Evolutionary conservation across 2,888 invertebrate species (phyloP), one percentile per base, ranked within the genome.

Genomic region (Oegoconia quadripuncta): DNA sequence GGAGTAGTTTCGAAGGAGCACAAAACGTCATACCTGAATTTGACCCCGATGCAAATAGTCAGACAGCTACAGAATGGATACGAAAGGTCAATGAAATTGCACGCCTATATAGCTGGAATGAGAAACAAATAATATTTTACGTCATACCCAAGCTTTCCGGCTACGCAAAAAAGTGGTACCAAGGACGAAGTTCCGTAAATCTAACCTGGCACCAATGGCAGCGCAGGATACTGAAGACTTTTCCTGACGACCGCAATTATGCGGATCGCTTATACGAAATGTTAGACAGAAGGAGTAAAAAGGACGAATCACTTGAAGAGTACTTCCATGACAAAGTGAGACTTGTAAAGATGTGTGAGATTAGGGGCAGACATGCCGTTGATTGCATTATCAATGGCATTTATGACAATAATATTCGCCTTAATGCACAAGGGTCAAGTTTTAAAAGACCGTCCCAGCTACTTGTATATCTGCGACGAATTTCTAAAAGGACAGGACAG

Each of bases 121-220:
- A 50, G 7, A 42, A 23, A 28, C 47, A 52, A 28, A 45, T 32
- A 1, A 40, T 48, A 18, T 46, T 40, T 22, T 39, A 44, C 15
- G 52, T 52, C 1, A 17, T 56, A 12, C 48, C 50, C 1, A 58
- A 58, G 37, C 26, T 55, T 28, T 12, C 28, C 5, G 58, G 55
- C 1, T 20, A 38, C 1, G 52, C 54, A 1, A 40, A 46, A 16
- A 30, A 38, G 12, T 55, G 52, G 54, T 54, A 54, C n/a, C 37
- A 50, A 14, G 52, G 50, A 1, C 25, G 33, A 6, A 37, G 34
- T 6, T 25, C 48, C 0, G 37, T 46, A 3, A n/a, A 44, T 8
- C 37, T 47, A 13, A 42, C 42, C 2, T 54, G 54, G 49, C 14
- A 13, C 3, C 30, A 52, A 33, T 52, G 52, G 52, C 47, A 53